These are phyloP conservation scores for Dinocampus coccinellae DNA, from an alignment of 2,888 invertebrate genomes.

Conservation along the genomic window DNA sequence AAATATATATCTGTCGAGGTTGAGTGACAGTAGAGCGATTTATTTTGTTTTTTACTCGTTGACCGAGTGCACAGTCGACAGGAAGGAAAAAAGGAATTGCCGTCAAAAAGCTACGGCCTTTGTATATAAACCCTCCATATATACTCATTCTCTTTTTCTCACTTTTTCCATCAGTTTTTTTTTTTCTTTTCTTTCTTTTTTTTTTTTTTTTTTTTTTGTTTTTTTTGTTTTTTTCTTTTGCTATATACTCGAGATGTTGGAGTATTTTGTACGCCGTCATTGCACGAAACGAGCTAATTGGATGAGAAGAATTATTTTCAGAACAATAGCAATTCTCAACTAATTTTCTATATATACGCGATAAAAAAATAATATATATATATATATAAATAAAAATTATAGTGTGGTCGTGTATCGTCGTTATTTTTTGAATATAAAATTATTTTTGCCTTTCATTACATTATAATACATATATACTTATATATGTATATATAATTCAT, in stretches of 20 bases:
- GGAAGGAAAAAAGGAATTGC: conserved; percentile 19
- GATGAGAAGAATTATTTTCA: conserved; percentile 48
- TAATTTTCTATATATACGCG: conserved; percentile 19
- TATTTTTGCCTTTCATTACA: too few species aligned
- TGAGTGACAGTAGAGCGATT: conserved; percentile 13
- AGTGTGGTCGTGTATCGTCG: neutral
- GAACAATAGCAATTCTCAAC: conserved; percentile 46
- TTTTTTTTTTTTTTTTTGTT: neutral
- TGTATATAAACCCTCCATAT: conserved; percentile 1
- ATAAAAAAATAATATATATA: neutral
- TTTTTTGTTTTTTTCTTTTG: neutral
- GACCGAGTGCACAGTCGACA: conserved; percentile 8
- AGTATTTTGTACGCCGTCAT: neutral
- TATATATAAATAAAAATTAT: neutral
- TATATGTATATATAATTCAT: too few species aligned
- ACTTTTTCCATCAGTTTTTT: neutral
- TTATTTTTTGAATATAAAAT: neutral
- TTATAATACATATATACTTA: too few species aligned
- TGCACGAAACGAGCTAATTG: conserved; percentile 44
- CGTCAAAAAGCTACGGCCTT: conserved; percentile 28
- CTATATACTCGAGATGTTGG: neutral
- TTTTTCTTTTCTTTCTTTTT: neutral
- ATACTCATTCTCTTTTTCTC: neutral
- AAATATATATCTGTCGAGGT: neutral
- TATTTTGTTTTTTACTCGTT: conserved; percentile 12